Conservation (phyloP, 2,113 vertebrate species). For the Origma solitaria region DNA sequence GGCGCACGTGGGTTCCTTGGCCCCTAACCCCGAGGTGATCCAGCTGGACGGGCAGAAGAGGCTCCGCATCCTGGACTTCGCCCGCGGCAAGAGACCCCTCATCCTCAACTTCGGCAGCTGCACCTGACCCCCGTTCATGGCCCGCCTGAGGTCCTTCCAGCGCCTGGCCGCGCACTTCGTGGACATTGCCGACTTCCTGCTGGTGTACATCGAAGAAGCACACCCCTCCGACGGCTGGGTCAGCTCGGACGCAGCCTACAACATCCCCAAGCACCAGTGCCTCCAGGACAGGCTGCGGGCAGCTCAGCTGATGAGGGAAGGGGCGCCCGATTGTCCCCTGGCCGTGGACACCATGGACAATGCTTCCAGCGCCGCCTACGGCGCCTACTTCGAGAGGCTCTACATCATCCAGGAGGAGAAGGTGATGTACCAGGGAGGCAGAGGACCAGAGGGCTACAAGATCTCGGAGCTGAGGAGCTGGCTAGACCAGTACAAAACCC, state of each 20-base stretch:
- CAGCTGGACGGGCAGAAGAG: slow-evolving; percentile 79
- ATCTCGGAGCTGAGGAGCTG: slow-evolving; percentile 92
- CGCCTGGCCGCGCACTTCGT: slow-evolving; percentile 89
- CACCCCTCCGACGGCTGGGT: slow-evolving; percentile 98
- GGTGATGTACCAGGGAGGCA: slow-evolving; percentile 92
- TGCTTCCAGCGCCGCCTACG: slow-evolving; percentile 93
- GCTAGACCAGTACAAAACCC: slow-evolving; percentile 86
- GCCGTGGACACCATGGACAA: slow-evolving; percentile 98
- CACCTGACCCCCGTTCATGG: slow-evolving; percentile 99
- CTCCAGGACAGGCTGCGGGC: slow-evolving; percentile 91
- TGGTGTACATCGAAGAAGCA: slow-evolving; percentile 97
- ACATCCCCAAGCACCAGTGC: slow-evolving; percentile 93
- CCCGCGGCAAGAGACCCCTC: slow-evolving; percentile 85
- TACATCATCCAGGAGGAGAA: slow-evolving; percentile 88
- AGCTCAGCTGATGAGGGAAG: slow-evolving; percentile 84
- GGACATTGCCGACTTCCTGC: slow-evolving; percentile 93
- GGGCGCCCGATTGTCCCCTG: slow-evolving; percentile 82
- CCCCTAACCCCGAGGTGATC: slow-evolving; percentile 95
- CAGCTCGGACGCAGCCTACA: slow-evolving; percentile 93
- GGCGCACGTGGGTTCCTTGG: slow-evolving; percentile 84
- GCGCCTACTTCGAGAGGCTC: slow-evolving; percentile 98
- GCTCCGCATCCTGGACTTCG: slow-evolving; percentile 87
- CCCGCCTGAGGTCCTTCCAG: slow-evolving; percentile 91
- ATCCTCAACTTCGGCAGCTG: slow-evolving; percentile 98
- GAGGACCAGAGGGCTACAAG: slow-evolving; percentile 94